phyloP scores from a whole-genome alignment of 2,113 vertebrate genomes.

The Sterrhoptilus dennistouni region DNA sequence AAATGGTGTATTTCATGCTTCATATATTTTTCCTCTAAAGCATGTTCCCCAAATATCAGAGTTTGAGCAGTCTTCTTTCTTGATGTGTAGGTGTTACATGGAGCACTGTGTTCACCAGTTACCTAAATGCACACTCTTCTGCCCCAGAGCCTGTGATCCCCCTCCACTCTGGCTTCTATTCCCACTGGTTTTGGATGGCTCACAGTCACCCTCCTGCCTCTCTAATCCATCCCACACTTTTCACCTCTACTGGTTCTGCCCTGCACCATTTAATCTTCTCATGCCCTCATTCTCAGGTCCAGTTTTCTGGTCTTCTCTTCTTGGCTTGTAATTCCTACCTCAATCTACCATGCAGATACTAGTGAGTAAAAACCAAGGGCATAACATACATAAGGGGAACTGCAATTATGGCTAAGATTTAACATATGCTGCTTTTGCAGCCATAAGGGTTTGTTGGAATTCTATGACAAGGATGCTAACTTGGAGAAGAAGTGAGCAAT shows the following conservation, averaged over 20 bases:
- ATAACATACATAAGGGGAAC: background rate
- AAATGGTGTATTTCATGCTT: background rate
- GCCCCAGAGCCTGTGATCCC: background rate
- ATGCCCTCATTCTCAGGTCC: background rate
- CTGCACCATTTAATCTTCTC: background rate
- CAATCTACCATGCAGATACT: background rate
- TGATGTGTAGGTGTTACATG: background rate
- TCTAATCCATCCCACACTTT: background rate
- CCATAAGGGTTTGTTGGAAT: background rate
- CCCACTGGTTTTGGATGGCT: background rate
- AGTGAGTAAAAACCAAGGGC: background rate
- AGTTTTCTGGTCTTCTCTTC: background rate
- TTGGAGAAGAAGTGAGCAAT: background rate
- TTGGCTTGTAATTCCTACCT: background rate
- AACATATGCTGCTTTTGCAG: background rate
- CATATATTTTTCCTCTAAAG: background rate
- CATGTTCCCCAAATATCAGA: background rate
- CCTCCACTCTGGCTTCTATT: background rate
- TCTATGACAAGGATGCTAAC: background rate
- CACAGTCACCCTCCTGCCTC: fast-evolving
- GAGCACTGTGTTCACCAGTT: background rate
- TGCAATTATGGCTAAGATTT: background rate
- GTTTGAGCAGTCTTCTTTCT: background rate
- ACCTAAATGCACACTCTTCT: background rate
- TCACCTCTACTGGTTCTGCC: background rate